Conservation (phyloP, 2,888 invertebrate genomes). For the Eupithecia inturbata region DNA sequence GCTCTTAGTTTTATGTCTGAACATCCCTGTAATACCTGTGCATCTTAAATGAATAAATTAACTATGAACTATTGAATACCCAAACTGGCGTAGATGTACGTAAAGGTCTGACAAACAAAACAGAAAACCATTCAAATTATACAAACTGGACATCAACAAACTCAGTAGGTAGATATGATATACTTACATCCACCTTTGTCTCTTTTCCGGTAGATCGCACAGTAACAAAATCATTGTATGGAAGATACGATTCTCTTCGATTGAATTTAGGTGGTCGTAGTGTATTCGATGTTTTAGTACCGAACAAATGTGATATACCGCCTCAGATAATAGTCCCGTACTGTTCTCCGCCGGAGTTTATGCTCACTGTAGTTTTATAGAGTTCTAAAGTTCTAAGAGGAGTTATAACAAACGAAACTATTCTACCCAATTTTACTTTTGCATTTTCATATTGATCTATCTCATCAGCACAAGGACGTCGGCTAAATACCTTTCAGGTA, state of each 20-base stretch:
- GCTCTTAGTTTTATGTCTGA: too few relatives aligned
- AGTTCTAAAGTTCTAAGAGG: slow-evolving; percentile 8
- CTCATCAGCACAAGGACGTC: neutral
- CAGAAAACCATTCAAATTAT: neutral
- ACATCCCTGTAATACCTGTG: too few relatives aligned
- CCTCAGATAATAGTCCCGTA: neutral
- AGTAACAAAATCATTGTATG: neutral
- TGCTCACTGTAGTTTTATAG: slow-evolving; percentile 9
- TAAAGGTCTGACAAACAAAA: neutral
- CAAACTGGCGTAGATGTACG: neutral
- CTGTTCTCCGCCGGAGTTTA: slow-evolving; percentile 2
- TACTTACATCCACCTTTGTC: neutral
- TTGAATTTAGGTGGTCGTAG: neutral
- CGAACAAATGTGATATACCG: slow-evolving; percentile 6
- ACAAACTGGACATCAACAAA: neutral
- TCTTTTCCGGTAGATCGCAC: neutral
- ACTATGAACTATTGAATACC: neutral
- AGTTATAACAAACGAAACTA: neutral
- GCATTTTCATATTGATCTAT: neutral
- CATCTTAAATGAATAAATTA: too few relatives aligned
- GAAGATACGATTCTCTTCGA: neutral
- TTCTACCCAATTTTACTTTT: neutral
- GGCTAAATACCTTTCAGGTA: slow-evolving; percentile 3
- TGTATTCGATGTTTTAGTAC: neutral
- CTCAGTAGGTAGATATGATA: neutral